A percentile compares a stretch with the other conserved stretches of the same genome.
phyloP scores from a whole-genome alignment of 2,888 invertebrate species.

The Tyria jacobaeae region DNA sequence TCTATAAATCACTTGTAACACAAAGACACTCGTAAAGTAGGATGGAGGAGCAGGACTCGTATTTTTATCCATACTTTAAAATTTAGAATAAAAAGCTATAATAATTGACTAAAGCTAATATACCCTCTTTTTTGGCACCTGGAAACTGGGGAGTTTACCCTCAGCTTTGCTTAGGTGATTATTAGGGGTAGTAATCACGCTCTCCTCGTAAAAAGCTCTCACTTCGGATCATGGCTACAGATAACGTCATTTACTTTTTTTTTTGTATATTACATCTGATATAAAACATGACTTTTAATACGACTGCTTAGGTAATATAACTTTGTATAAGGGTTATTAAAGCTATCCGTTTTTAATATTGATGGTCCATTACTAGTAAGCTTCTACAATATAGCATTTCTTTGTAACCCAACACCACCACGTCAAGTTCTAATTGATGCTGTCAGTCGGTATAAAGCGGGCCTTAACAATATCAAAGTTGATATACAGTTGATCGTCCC shows the following conservation, averaged over 20 bases:
- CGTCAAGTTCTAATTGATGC: slow-evolving; percentile 84
- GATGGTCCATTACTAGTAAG: slow-evolving; percentile 77
- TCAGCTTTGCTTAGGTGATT: no score
- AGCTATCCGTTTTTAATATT: slow-evolving; percentile 73
- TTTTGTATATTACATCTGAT: slow-evolving; percentile 36
- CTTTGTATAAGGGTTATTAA: slow-evolving; percentile 53
- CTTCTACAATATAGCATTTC: slow-evolving; percentile 70
- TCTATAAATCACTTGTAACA: background rate
- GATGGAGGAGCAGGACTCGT: no score
- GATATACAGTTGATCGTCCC: slow-evolving; percentile 68
- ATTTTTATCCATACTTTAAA: no score
- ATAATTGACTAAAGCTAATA: no score
- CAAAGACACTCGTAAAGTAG: background rate
- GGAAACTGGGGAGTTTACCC: no score
- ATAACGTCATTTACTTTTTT: no score
- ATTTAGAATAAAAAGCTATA: no score
- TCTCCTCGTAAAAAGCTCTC: no score
- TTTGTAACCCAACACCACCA: slow-evolving; percentile 81
- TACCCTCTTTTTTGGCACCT: no score
- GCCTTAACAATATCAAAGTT: slow-evolving; percentile 59
- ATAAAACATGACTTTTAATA: slow-evolving; percentile 31
- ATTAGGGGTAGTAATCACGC: no score
- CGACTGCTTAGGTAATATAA: slow-evolving; percentile 42
- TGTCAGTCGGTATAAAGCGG: slow-evolving; percentile 82
- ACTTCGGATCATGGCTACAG: no score